Evolutionary conservation across 2,888 invertebrate genomes (phyloP).

Genomic region (Drosophila prostipennis): DNA sequence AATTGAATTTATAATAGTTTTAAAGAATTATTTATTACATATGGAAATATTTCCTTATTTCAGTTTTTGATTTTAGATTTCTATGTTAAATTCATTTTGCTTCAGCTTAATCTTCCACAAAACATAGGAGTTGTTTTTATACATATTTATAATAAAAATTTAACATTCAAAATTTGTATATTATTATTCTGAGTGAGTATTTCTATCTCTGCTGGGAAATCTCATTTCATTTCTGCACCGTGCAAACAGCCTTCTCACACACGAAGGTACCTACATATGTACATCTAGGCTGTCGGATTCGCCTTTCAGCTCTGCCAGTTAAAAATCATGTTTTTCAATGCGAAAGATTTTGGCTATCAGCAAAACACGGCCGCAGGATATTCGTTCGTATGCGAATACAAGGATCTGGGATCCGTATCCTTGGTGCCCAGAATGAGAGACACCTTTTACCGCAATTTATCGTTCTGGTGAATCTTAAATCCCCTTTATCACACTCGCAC

Average conservation of each 20-base stretch:
- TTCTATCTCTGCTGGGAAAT: constrained; percentile 66
- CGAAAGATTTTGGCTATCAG: constrained; percentile 62
- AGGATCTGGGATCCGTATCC: constrained; percentile 11
- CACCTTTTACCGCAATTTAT: constrained; percentile 77
- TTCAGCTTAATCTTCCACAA: no score
- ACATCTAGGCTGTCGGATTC: constrained; percentile 18
- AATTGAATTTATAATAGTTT: not conserved
- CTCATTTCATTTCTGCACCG: constrained; percentile 72
- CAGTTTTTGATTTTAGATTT: no score
- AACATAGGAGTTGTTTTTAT: no score
- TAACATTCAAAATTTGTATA: no score
- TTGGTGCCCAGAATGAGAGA: constrained; percentile 50
- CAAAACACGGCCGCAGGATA: constrained; percentile 50
- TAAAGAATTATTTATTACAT: no score
- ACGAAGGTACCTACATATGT: not conserved
- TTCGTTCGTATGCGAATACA: no score
- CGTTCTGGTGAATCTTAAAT: constrained; percentile 70
- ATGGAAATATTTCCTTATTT: no score
- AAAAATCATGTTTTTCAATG: constrained; percentile 75
- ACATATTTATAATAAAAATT: no score
- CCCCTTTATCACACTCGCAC: constrained; percentile 55
- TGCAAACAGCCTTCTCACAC: constrained; percentile 46
- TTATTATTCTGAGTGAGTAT: constrained; percentile 29
- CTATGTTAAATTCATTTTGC: no score
- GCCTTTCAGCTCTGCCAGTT: constrained; percentile 68